These are phyloP conservation scores for Odontothrips loti DNA, from an alignment of 2,888 invertebrate genomes.

Conservation along the genomic window DNA sequence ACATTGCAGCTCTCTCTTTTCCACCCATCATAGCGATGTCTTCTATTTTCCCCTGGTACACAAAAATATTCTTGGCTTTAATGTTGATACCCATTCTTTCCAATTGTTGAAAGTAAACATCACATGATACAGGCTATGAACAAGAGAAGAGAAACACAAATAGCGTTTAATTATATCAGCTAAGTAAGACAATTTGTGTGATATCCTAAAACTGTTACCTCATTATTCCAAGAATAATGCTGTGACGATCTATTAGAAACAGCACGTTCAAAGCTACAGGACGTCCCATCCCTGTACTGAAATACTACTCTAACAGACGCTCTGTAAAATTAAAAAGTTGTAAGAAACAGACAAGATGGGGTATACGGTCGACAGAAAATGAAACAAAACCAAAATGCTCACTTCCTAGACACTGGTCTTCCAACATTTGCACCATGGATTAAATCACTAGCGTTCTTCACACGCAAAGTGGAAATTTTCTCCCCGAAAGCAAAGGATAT, in stretches of 20 bases:
- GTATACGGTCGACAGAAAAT: neutral
- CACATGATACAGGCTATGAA: conserved; percentile 72
- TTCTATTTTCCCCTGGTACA: conserved; percentile 99
- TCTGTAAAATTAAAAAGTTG: conserved; percentile 48
- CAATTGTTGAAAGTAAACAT: conserved; percentile 77
- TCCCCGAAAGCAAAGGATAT: conserved; percentile 99
- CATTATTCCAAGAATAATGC: conserved; percentile 68
- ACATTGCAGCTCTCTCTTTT: conserved; percentile 92
- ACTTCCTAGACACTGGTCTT: conserved; percentile 82
- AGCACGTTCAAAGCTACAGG: neutral
- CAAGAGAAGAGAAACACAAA: conserved; percentile 32
- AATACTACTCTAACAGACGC: conserved; percentile 97
- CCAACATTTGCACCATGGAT: conserved; percentile 98
- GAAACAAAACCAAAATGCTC: conserved; percentile 35
- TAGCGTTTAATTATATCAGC: neutral
- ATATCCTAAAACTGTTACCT: conserved; percentile 81
- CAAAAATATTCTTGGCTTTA: conserved; percentile 98
- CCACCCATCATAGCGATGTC: conserved; percentile 99
- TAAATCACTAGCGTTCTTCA: conserved; percentile 88
- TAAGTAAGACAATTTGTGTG: neutral
- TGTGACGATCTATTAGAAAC: neutral
- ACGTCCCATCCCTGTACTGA: conserved; percentile 65
- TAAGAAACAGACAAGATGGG: conserved; percentile 28
- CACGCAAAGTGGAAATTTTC: conserved; percentile 88
- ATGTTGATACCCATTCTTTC: conserved; percentile 96